Evolutionary conservation across 2,888 invertebrate species (phyloP), one percentile per base, ranked within the genome.

Genomic region (Nematopogon swammerdamellus): DNA sequence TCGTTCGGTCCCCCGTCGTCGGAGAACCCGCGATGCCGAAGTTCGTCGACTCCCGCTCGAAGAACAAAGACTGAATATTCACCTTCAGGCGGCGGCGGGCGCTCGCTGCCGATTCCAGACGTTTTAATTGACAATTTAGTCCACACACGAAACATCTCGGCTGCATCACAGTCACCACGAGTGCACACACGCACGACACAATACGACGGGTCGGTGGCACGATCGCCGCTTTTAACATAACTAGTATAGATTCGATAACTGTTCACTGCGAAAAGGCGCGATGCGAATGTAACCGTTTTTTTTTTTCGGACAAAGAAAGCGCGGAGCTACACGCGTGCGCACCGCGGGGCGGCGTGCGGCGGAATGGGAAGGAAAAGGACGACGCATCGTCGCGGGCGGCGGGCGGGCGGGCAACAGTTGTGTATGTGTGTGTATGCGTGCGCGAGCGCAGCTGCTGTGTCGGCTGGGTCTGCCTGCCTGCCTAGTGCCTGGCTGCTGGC

Each of bases 351-450:
- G 61, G 56, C 60, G 63, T 64, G 63, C 66, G 68, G 63, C 68
- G 68, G 68, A 73, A 60, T 70, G 68, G 56, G 18, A 36, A 29
- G 18, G 43, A 42, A 50, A 36, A 25, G 20, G 42, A 36, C 51
- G n/a, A n/a, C n/a, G 59, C n/a, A n/a, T n/a, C 61, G 65, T 55
- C 56, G 62, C 64, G 70, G 70, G 70, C 68, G 57, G 58, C 63
- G 65, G 71, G 72, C 72, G 60, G 67, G 70, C 75, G 75, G 75
- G 72, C 75, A 74, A 74, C 74, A 72, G 75, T 71, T 59, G 61
- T 59, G 59, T 63, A 60, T 53, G 55, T 52, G 56, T 47, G 57
- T 52, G 51, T 49, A 57, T 59, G 56, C 59, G 59, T 56, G 54
- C 54, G 54, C 55, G 50, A 52, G 56, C 55, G 56, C 44, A 36